phyloP scores from a whole-genome alignment of 2,113 vertebrate genomes.

The Prolemur simus region DNA sequence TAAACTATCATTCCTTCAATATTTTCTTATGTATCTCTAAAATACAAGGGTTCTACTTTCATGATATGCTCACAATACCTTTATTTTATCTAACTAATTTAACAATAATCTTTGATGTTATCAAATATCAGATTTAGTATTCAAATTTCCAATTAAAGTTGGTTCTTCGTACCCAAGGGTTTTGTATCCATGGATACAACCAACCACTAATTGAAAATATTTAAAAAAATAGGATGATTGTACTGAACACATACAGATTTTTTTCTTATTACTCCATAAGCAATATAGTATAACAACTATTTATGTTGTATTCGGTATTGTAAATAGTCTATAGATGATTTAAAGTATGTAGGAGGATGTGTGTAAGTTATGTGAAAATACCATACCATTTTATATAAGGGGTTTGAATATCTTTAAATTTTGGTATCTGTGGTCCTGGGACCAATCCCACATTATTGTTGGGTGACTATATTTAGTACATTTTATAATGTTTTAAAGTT shows the following conservation, averaged over 20 bases:
- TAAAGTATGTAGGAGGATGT: not conserved
- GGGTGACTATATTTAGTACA: not conserved
- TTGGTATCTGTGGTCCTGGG: not conserved
- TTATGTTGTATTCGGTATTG: not conserved
- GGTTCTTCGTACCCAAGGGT: not conserved
- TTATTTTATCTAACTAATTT: not conserved
- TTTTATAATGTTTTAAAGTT: not conserved
- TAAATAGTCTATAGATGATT: not conserved
- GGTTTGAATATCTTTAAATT: not conserved
- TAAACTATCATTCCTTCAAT: not conserved
- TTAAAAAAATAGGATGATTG: not conserved
- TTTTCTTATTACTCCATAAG: not conserved
- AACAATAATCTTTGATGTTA: not conserved
- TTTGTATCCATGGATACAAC: not conserved
- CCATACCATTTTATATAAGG: not conserved
- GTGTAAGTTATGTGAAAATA: not conserved
- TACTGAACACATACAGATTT: not conserved
- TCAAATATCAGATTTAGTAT: not conserved
- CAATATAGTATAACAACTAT: not conserved
- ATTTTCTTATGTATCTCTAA: not conserved
- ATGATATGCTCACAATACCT: not conserved
- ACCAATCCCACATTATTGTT: not conserved
- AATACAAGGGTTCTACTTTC: not conserved
- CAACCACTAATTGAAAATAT: not conserved
- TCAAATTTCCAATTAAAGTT: not conserved